phyloP scores from a whole-genome alignment of 2,113 vertebrate genomes.

The Varanus salvator region DNA sequence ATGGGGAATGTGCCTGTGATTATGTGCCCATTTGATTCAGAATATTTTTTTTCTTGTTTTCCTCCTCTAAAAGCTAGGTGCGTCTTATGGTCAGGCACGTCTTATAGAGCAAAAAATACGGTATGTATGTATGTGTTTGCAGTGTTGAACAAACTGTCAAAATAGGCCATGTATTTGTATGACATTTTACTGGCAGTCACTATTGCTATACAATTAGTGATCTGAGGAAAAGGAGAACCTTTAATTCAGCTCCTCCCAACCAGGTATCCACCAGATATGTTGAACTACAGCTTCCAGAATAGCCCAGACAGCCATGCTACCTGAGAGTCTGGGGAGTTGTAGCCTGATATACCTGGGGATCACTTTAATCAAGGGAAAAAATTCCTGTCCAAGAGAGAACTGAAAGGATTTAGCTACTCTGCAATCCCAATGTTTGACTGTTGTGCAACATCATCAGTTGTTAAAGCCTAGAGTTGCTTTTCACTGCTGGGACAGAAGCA shows the following conservation, averaged over 20 bases:
- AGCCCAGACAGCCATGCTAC: background rate
- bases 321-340: background rate
- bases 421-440: background rate
- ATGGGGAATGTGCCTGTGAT: too few species aligned
- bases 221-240: background rate
- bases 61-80: too few species aligned
- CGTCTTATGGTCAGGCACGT: too few species aligned
- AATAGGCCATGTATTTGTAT: background rate
- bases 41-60: too few species aligned
- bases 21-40: too few species aligned
- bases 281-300: background rate
- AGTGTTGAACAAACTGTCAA: background rate
- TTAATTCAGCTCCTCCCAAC: background rate
- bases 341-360: background rate
- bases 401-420: background rate
- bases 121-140: too few species aligned
- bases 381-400: background rate
- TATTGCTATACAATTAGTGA: background rate
- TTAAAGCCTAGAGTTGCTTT: slow-evolving; percentile 48
- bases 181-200: background rate
- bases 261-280: background rate
- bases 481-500: slow-evolving; percentile 52
- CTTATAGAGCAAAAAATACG: too few species aligned
- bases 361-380: background rate
- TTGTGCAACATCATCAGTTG: slow-evolving; percentile 41